phyloP scores from a whole-genome alignment of 1,140 invertebrate genomes.

The Heliconius hewitsoni region DNA sequence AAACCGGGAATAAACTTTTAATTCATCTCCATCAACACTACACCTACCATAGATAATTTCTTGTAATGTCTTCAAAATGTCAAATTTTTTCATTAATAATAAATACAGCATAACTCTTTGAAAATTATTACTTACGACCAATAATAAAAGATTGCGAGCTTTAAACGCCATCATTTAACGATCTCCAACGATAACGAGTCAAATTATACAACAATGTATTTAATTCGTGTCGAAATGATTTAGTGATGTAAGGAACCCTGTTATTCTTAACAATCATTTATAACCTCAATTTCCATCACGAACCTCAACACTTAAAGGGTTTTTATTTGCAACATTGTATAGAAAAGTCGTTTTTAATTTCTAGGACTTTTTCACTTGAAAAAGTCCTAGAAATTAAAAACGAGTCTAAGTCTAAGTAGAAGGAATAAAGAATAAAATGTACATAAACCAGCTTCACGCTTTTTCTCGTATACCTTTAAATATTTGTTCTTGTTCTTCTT shows the following conservation, averaged over 20 bases:
- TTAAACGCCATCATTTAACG: constrained; percentile 10
- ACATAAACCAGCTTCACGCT: too few relatives aligned
- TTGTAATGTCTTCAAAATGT: too few relatives aligned
- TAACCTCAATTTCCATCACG: constrained; percentile 23
- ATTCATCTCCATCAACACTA: too few relatives aligned
- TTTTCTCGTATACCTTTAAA: too few relatives aligned
- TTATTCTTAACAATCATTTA: constrained; percentile 16
- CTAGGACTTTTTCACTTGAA: not conserved
- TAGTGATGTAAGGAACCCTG: constrained; percentile 16
- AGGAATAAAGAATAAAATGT: too few relatives aligned
- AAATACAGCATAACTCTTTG: not conserved
- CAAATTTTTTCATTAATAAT: not conserved
- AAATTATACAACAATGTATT: constrained; percentile 25
- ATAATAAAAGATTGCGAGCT: not conserved
- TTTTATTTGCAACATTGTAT: not conserved
- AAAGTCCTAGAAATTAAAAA: too few relatives aligned
- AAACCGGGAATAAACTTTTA: too few relatives aligned
- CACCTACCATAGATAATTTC: too few relatives aligned
- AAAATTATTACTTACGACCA: not conserved
- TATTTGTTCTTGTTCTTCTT: too few relatives aligned
- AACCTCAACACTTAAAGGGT: constrained; percentile 11
- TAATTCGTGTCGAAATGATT: constrained; percentile 21
- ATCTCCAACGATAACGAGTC: constrained; percentile 6
- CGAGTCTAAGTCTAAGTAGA: too few relatives aligned
- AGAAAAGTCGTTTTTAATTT: not conserved